Evolutionary conservation across 2,797 vertebrate genomes (phyloP), one percentile per base, ranked within the genome.

Genomic region (Squalus acanthias): DNA sequence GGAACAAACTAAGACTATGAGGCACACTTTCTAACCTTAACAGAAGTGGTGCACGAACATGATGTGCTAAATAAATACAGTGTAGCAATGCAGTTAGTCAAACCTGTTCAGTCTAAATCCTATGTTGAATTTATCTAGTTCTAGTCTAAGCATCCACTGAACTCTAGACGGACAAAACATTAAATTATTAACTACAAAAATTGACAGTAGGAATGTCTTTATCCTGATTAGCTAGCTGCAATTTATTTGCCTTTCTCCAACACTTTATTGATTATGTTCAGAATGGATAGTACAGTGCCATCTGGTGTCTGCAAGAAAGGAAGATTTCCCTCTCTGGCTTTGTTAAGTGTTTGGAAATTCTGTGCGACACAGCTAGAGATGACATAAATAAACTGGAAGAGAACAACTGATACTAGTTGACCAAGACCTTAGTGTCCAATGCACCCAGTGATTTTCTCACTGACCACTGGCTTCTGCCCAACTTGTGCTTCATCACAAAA

Each of bases 221-320:
- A n/a, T 24, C 91, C 39, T 67, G 82, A 67, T 93, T 69, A 24
- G 17, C 65, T 46, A 20, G 20, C 65, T 46, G n/a, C 7, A 39
- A 93, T 69, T 93, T 67, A 93, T 65, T 39, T 93, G 63, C n/a
- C 63, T 39, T 93, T 92, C 89, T 92, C 13, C 65, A 46, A 46
- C 17, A 67, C n/a, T 93, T 89, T n/a, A 76, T 76, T 76, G 12
- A 29, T 85, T 85, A 46, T 46, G 65, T 93, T 46, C 7, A 69
- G 39, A 46, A 10, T 24, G 20, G n/a, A 20, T 69, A 46, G 20
- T 17, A 24, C 7, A 69, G n/a, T 69, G 65, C 63, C 20, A 93
- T n/a, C n/a, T 93, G n/a, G 65, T 93, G n/a, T 33, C n/a, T 85
- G 79, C 79, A 50, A 85, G 79, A 46, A 85, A 46, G 39, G 39